Evolutionary conservation across 2,888 invertebrate species (phyloP), one percentile per base, ranked within the genome.

Genomic region (Parnassius orleans): DNA sequence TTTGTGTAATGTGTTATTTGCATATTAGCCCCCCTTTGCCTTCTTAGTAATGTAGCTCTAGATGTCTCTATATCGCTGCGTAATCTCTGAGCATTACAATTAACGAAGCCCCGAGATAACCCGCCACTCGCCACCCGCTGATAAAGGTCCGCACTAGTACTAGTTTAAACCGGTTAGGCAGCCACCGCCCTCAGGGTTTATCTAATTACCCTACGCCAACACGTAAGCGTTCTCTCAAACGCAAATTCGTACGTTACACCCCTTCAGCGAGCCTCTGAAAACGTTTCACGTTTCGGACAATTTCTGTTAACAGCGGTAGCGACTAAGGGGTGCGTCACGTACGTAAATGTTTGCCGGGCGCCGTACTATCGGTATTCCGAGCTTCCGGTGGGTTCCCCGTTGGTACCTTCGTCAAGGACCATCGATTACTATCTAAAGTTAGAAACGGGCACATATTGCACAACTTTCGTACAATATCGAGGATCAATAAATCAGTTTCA

Each of bases 41-140:
- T 53, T 53, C 57, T 57, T 67, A 19, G 68, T 66, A 66, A 70
- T 73, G 69, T 67, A 69, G 66, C 65, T 64, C 73, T 65, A 66
- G 65, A 69, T 75, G 79, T 79, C 76, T 83, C 81, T 83, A 87
- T 85, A 86, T 87, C 83, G 83, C 79, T 77, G 71, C 79, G 78
- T 87, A 90, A 91, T 91, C 91, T 90, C 76, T 75, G 77, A 78
- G 88, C 85, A 90, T 90, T 89, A 91, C 91, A 90, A 91, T 91
- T 90, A 91, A 90, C 91, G 90, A 87, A 77, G 82, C 82, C 84
- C 82, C 81, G 72, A 86, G 90, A 90, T 90, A 90, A 90, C 90
- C 90, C 90, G 79, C 75, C 86, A 86, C 83, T 90, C 90, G 89
- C 89, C 87, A 86, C 87, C 90, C 90, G 84, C 86, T 86, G 89